Evolutionary conservation across 1,140 invertebrate genomes (phyloP).

Genomic region (Homarus americanus): DNA sequence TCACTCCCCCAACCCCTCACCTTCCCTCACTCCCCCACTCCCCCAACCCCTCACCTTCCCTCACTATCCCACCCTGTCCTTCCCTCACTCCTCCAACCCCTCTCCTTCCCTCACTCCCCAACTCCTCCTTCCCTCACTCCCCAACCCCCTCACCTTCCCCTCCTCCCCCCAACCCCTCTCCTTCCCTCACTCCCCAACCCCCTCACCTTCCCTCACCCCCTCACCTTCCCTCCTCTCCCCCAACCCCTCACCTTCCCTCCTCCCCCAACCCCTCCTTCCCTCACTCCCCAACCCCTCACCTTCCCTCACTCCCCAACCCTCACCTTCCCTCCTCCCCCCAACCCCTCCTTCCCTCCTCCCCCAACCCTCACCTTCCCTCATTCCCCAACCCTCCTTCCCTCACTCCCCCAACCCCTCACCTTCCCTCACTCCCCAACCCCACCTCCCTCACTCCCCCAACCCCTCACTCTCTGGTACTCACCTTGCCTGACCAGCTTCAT

Average conservation of each 20-base stretch:
- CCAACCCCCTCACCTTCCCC: not conserved
- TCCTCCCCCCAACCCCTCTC: not conserved
- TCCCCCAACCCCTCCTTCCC: not conserved
- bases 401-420: not conserved
- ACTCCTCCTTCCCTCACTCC: not conserved
- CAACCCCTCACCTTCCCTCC: not conserved
- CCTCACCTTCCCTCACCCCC: not conserved
- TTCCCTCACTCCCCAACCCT: constrained; percentile 53
- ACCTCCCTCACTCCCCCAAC: not conserved
- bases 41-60: not conserved
- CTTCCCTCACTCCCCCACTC: not conserved
- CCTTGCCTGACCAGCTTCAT: constrained; percentile 79
- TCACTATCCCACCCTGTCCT: not conserved
- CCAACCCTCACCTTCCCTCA: too few species aligned
- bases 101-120: not conserved
- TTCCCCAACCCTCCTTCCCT: not conserved
- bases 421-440: not conserved
- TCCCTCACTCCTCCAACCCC: not conserved
- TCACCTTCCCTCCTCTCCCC: too few species aligned
- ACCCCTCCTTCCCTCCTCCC: not conserved
- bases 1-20: not conserved
- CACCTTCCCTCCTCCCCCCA: not conserved
- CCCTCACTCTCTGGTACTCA: not conserved
- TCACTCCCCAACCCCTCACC: not conserved
- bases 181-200: not conserved